These are phyloP conservation scores for Cyprinodon diabolis DNA, from an alignment of 2,797 vertebrate species.

Conservation along the genomic window DNA sequence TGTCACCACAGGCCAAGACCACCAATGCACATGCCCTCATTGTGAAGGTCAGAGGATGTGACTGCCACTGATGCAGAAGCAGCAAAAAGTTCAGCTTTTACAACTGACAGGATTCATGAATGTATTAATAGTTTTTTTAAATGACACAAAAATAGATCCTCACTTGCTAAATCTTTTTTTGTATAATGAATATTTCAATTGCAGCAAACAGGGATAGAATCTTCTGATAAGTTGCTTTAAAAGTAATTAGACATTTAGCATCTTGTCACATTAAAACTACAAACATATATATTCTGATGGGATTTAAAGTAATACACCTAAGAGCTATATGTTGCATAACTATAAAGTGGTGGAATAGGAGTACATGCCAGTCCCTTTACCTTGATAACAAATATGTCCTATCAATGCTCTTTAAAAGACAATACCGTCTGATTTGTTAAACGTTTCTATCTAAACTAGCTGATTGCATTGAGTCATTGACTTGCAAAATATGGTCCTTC, in stretches of 20 bases:
- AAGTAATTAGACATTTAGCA: background rate
- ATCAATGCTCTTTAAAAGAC: too few species aligned
- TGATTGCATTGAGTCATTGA: too few species aligned
- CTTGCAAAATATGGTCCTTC: too few species aligned
- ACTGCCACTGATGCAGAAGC: conserved; percentile 12
- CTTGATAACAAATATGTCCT: too few species aligned
- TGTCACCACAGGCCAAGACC: conserved; percentile 73
- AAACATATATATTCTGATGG: background rate
- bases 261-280: background rate
- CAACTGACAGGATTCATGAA: conserved; percentile 21
- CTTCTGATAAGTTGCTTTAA: background rate
- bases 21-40: conserved; percentile 80
- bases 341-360: background rate
- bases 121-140: conserved; percentile 6
- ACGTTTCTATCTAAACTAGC: too few species aligned
- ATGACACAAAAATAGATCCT: background rate
- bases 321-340: background rate
- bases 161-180: conserved; percentile 11
- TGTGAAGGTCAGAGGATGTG: conserved; percentile 80
- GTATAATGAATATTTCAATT: background rate
- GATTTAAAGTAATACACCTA: background rate
- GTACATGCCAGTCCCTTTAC: too few species aligned
- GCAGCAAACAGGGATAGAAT: background rate
- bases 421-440: too few species aligned
- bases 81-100: conserved; percentile 29